phyloP scores from a whole-genome alignment of 2,113 vertebrate genomes.

The Spermophilus dauricus region DNA sequence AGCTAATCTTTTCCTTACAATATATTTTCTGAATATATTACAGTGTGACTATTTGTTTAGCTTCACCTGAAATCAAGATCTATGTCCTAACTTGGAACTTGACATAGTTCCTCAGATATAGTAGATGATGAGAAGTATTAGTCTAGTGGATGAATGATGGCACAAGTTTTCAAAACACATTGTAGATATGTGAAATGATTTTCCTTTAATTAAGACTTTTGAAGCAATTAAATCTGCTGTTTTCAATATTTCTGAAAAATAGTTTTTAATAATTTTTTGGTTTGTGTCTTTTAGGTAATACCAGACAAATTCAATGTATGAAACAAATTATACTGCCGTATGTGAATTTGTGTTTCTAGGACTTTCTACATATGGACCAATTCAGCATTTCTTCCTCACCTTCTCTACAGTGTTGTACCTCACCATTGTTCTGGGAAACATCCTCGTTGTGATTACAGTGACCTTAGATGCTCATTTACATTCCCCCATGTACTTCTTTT shows the following conservation, averaged over 20 bases:
- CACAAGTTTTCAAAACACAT: background rate
- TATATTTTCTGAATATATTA: background rate
- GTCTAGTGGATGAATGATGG: background rate
- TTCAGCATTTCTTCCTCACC: constrained; percentile 36
- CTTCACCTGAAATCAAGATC: background rate
- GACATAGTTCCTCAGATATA: background rate
- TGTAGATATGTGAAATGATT: background rate
- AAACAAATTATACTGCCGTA: constrained; percentile 43
- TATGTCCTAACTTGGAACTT: background rate
- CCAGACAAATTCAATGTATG: constrained; percentile 8
- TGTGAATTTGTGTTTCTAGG: constrained; percentile 75
- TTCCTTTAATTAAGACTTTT: background rate
- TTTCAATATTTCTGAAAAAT: background rate
- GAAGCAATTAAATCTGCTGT: background rate
- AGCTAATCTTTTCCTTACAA: no score
- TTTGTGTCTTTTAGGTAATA: constrained; percentile 1
- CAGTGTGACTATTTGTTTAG: background rate
- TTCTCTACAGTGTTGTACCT: constrained; percentile 41
- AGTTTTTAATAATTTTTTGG: background rate
- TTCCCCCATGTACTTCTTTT: constrained; percentile 55
- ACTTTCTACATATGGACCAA: constrained; percentile 17
- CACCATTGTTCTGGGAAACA: constrained; percentile 50
- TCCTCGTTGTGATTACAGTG: constrained; percentile 35
- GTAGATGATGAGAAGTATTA: background rate
- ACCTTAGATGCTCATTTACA: constrained; percentile 1